Evolutionary conservation across 92 coral and sea anemone species (phyloP).

Genomic region (Diadumene lineata): DNA sequence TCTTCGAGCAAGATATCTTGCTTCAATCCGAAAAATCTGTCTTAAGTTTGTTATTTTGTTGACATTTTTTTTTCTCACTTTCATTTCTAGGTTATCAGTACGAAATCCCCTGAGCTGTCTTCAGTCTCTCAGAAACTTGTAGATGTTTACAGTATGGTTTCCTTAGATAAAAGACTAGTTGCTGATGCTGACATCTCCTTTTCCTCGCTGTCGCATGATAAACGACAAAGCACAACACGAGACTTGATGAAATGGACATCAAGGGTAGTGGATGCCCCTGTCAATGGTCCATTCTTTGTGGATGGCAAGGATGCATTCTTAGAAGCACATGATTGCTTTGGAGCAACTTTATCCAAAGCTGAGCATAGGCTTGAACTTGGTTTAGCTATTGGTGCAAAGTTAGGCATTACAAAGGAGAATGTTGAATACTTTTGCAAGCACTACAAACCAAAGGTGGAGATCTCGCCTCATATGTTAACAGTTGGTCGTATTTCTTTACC

Average conservation of each 20-base stretch:
- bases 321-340: conserved; percentile 95
- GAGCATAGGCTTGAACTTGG: conserved; percentile 60
- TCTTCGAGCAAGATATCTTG: too few species aligned
- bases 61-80: neutral
- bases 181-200: conserved; percentile 54
- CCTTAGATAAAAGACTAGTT: conserved; percentile 61
- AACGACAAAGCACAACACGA: conserved; percentile 81
- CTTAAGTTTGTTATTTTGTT: too few species aligned
- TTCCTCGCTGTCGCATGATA: conserved; percentile 60
- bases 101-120: conserved; percentile 70
- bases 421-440: conserved; percentile 73
- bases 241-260: conserved; percentile 93
- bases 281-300: conserved; percentile 53
- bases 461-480: conserved; percentile 73
- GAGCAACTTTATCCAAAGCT: conserved; percentile 74
- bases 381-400: conserved; percentile 88
- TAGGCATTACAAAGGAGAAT: conserved; percentile 82
- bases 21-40: too few species aligned
- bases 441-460: conserved; percentile 83
- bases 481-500: conserved; percentile 81
- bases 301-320: conserved; percentile 81
- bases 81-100: conserved; percentile 49
- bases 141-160: conserved; percentile 80
- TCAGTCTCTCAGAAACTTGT: conserved; percentile 76
- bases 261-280: conserved; percentile 61